Percentiles rank a stretch among this genome's conserved stretches.
These are phyloP conservation scores for Drosophila hydei DNA, from an alignment of 1,140 invertebrate genomes.

Conservation along the genomic window DNA sequence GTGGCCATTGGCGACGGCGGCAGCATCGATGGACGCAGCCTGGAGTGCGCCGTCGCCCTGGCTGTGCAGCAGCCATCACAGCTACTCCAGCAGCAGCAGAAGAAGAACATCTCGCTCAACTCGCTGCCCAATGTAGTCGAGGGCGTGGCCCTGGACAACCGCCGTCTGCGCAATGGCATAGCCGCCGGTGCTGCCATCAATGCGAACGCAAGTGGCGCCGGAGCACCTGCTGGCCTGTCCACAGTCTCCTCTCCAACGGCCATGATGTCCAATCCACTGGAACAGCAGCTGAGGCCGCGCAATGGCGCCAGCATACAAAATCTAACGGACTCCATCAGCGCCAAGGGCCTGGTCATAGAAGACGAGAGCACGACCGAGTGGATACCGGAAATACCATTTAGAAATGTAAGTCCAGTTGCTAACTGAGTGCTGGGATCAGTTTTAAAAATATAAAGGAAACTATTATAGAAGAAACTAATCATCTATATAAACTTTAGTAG, in stretches of 20 bases:
- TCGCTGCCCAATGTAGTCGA: slow-evolving; percentile 80
- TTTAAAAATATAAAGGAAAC: no score
- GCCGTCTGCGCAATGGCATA: slow-evolving; percentile 52
- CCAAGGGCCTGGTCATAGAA: slow-evolving; percentile 85
- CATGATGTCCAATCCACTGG: slow-evolving; percentile 59
- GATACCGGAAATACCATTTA: slow-evolving; percentile 96
- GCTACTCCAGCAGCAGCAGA: slow-evolving; percentile 76
- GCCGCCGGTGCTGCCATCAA: slow-evolving; percentile 24
- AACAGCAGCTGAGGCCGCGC: slow-evolving; percentile 60
- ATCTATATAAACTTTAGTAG: no score
- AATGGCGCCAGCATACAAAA: slow-evolving; percentile 73
- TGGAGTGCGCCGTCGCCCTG: slow-evolving; percentile 61
- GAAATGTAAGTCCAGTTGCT: slow-evolving; percentile 88
- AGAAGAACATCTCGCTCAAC: slow-evolving; percentile 77
- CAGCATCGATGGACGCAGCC: slow-evolving; percentile 65
- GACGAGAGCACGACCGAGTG: slow-evolving; percentile 92
- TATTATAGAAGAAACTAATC: no score
- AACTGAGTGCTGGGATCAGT: no score
- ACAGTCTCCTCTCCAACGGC: slow-evolving; percentile 76
- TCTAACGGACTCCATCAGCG: slow-evolving; percentile 59
- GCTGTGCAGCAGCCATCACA: slow-evolving; percentile 58
- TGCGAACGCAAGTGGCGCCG: slow-evolving; percentile 4
- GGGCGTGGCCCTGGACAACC: slow-evolving; percentile 69
- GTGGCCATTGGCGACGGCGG: slow-evolving; percentile 41
- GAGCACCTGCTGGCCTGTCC: slow-evolving; percentile 53